Conservation (phyloP, 2,888 invertebrate species). For the Tridacna crocea region DNA sequence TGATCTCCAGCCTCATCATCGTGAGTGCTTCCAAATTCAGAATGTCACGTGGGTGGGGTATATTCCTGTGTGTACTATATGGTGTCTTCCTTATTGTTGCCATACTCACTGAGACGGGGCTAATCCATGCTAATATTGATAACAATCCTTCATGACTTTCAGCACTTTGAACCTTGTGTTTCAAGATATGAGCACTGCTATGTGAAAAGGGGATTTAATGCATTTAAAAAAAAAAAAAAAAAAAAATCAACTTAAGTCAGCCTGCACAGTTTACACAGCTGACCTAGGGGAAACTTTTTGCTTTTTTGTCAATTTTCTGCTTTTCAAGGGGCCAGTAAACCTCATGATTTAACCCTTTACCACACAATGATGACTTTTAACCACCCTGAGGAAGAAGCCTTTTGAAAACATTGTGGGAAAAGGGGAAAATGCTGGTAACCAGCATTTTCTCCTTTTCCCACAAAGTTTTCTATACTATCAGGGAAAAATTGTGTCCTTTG, state of each 20-base stretch:
- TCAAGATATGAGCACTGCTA: not conserved
- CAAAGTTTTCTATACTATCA: not conserved
- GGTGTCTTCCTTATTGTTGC: constrained; percentile 85
- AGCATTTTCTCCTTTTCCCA: constrained; percentile 12
- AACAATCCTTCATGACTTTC: not conserved
- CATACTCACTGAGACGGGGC: constrained; percentile 85
- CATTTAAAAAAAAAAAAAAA: too few relatives aligned
- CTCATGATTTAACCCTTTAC: too few relatives aligned
- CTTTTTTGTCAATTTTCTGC: too few relatives aligned
- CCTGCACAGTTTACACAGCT: too few relatives aligned
- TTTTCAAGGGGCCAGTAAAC: too few relatives aligned
- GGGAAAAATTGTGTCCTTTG: too few relatives aligned
- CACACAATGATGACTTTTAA: too few relatives aligned
- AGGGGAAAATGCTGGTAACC: constrained; percentile 1
- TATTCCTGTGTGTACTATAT: constrained; percentile 85
- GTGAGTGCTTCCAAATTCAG: constrained; percentile 85
- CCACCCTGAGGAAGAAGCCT: too few relatives aligned
- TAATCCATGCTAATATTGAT: constrained; percentile 67
- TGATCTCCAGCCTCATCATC: constrained; percentile 84
- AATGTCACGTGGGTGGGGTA: constrained; percentile 85
- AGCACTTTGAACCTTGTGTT: not conserved
- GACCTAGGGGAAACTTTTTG: too few relatives aligned
- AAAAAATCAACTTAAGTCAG: too few relatives aligned
- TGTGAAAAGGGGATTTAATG: too few relatives aligned
- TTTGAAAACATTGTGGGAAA: constrained; percentile 11